phyloP scores from a whole-genome alignment of 2,888 invertebrate genomes.

The Rhagonycha lutea region DNA sequence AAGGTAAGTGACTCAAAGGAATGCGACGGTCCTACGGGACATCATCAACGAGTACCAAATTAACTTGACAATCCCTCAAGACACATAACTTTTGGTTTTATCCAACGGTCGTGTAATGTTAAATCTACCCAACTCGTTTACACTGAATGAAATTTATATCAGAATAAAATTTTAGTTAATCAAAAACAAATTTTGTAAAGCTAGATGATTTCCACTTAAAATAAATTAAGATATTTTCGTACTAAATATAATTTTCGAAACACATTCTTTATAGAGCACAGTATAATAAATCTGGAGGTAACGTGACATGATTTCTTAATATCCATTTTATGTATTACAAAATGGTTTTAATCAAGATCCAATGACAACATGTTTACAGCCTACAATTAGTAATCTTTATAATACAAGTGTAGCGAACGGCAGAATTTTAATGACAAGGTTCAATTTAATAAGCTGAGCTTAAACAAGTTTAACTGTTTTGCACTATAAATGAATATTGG shows the following conservation, averaged over 20 bases:
- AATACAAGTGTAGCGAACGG: neutral
- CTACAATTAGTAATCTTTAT: neutral
- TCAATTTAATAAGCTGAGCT: neutral
- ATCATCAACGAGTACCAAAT: constrained; percentile 54
- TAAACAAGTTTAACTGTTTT: neutral
- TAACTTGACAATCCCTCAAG: constrained; percentile 50
- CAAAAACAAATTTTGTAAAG: constrained; percentile 38
- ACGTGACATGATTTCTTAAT: constrained; percentile 5
- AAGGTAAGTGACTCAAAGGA: constrained; percentile 32
- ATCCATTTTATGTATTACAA: neutral
- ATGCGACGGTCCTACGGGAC: constrained; percentile 47
- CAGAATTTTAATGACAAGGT: neutral
- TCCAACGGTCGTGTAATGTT: constrained; percentile 51
- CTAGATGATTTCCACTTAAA: constrained; percentile 29
- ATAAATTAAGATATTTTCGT: constrained; percentile 18
- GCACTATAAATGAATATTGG: neutral
- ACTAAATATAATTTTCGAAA: constrained; percentile 23
- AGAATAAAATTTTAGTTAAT: constrained; percentile 28
- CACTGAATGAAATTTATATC: constrained; percentile 26
- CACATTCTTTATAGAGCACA: constrained; percentile 16
- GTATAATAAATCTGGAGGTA: constrained; percentile 14
- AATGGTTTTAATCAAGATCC: neutral
- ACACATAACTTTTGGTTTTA: constrained; percentile 53
- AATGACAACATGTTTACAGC: neutral
- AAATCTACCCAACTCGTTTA: constrained; percentile 36